Evolutionary conservation across 2,113 vertebrate species (phyloP), one percentile per base, ranked within the genome.

Genomic region (Xiphias gladius): DNA sequence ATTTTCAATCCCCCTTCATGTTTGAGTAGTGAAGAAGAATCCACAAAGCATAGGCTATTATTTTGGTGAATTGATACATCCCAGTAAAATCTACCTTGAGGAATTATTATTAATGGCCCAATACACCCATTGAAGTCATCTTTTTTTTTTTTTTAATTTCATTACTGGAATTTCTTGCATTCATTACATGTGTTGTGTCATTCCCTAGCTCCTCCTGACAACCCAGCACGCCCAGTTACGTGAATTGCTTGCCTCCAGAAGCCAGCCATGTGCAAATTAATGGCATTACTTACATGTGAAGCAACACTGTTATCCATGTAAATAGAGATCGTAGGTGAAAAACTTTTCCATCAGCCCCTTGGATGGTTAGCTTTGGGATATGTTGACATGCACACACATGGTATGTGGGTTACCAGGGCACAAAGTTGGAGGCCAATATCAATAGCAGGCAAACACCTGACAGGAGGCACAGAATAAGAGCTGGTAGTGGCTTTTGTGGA

Each of bases 341-440:
- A 90, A 86, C 73, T 80, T 92, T 91, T 93, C 91, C 91, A 76
- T 43, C 43, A 6, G 6, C 39, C 30, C 52, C 57, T 28, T 12
- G 63, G 54, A 61, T 70, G 52, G 37, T 32, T 10, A 1, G 79
- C 76, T 80, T 89, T 66, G 70, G 64, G 69, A 80, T 83, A 65
- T 94, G 92, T 94, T 93, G 88, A 94, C 89, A 94, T 92, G 80
- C 86, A 93, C 90, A 92, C 92, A 94, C 54, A 52, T 24, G 63
- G 67, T 67, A 91, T 93, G 91, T 91, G 92, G 92, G 92, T 90
- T 82, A 91, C 61, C 89, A 86, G 87, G 81, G 80, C 84, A 70
- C 69, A 3, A 13, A 67, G 65, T 63, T 68, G 72, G 41, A 79
- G 59, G 69, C 57, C 58, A 73, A 59, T 46, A 43, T 28, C 64